Conservation (phyloP, 2,113 vertebrate species). For the Anguilla japonica region DNA sequence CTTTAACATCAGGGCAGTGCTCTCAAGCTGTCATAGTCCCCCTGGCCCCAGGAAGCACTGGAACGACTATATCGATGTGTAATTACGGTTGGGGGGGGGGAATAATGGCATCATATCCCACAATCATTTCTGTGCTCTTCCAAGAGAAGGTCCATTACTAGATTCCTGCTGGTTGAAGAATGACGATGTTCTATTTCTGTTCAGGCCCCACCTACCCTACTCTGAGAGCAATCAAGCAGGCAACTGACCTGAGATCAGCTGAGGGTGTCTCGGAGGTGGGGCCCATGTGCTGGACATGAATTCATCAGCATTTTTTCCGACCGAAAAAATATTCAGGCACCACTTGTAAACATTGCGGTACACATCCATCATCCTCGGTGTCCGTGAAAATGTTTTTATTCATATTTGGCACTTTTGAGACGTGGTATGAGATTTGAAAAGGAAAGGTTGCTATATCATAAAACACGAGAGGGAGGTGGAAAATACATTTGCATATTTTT, state of each 20-base stretch:
- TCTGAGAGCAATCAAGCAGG: background rate
- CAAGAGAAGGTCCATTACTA: background rate
- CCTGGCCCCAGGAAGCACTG: background rate
- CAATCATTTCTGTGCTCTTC: background rate
- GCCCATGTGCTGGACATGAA: background rate
- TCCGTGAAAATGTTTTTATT: background rate
- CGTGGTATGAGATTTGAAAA: background rate
- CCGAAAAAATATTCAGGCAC: background rate
- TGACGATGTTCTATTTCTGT: background rate
- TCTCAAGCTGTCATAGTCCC: background rate
- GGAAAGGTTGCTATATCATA: background rate
- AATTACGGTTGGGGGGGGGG: background rate
- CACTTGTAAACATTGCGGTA: background rate
- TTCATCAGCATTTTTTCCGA: background rate
- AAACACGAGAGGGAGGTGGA: background rate
- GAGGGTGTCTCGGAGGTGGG: background rate
- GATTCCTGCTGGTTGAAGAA: background rate
- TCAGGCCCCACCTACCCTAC: background rate
- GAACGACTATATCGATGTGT: background rate
- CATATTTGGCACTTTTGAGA: background rate
- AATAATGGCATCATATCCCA: background rate
- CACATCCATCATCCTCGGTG: background rate
- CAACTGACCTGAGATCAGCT: background rate
- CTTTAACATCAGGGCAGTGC: background rate
- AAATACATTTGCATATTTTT: background rate